Evolutionary conservation across 2,113 vertebrate species (phyloP).

Genomic region (Oryzias javanicus): DNA sequence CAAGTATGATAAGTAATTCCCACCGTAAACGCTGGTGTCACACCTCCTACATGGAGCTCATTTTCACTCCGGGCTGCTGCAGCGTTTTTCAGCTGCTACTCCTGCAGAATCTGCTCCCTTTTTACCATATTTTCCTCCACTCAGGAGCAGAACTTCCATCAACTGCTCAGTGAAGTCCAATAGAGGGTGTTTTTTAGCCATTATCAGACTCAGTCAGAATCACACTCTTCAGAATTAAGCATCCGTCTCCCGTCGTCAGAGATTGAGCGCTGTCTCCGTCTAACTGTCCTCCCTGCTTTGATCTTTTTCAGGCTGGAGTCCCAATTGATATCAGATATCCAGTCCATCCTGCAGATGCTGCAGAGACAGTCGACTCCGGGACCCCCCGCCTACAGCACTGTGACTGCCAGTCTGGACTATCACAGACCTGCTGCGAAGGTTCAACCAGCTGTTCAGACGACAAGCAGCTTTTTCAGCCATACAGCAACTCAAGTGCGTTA

Average conservation of each 20-base stretch:
- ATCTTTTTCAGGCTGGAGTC: conserved; percentile 85
- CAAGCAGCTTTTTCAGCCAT: conserved; percentile 82
- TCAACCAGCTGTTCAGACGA: conserved; percentile 80
- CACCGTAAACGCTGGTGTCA: conserved; percentile 52
- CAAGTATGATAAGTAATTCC: conserved; percentile 47
- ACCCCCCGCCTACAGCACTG: conserved; percentile 94
- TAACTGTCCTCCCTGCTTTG: neutral
- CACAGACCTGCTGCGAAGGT: conserved; percentile 77
- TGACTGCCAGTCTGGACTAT: conserved; percentile 85
- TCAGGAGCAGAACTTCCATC: conserved; percentile 50
- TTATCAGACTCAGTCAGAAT: conserved; percentile 8
- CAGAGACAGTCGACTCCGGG: conserved; percentile 87
- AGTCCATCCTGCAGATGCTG: conserved; percentile 91
- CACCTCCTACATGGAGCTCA: conserved; percentile 60
- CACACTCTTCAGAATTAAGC: conserved; percentile 5
- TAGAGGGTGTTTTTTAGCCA: conserved; percentile 3
- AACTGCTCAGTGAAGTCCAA: conserved; percentile 38
- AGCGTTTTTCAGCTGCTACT: conserved; percentile 35
- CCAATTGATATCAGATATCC: conserved; percentile 94
- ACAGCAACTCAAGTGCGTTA: conserved; percentile 80
- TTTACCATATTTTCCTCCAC: neutral
- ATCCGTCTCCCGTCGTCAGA: neutral
- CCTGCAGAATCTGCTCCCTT: conserved; percentile 30
- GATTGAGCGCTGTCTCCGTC: neutral
- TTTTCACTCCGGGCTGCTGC: conserved; percentile 51